Evolutionary conservation across 1,140 invertebrate genomes (phyloP), one percentile per base, ranked within the genome.

Genomic region (Argopecten irradians): DNA sequence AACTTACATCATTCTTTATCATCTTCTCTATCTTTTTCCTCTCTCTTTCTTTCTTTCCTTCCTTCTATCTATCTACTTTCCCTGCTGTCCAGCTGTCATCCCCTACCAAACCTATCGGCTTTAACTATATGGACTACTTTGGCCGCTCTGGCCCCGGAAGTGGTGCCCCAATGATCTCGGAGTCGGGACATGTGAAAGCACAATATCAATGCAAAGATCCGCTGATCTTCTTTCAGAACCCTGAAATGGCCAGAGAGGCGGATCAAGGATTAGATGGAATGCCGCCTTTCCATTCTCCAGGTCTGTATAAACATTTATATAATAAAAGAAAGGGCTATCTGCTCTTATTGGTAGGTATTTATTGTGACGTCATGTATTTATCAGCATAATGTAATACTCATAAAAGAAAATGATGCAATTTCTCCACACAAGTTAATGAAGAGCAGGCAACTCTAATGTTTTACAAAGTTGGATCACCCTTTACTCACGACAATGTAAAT

Each of bases 121-220:
- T 33, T 84, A 84, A 83, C 36, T 82, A 28, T 32, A 13, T 82
- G 86, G 82, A 87, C 41, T 84, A 32, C 86, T 34, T 71, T 71
- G 83, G 84, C 28, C 82, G 86, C 7, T n/a, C 33, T 41, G 86
- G 43, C 34, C 36, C 83, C 3, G 86, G 86, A 43, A 43, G 36
- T 33, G 39, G 83, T 7, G 84, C 43, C 33, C 82, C 86, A 46
- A 71, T 71, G 55, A 28, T 71, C n/a, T 71, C 86, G 55, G n/a
- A 82, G n/a, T 41, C n/a, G 83, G 82, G 71, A 34, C 36, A n/a
- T 87, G 35, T 82, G 36, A 32, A 87, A 83, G 36, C 82, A 84
- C 32, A 87, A 46, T 41, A 87, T 82, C 43, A 87, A 87, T 82
- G 86, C 84, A 83, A 87, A 82, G 43, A 85, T 84, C 34, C 28